Conservation (phyloP, 2,888 invertebrate genomes). For the Nymphalis c-album region DNA sequence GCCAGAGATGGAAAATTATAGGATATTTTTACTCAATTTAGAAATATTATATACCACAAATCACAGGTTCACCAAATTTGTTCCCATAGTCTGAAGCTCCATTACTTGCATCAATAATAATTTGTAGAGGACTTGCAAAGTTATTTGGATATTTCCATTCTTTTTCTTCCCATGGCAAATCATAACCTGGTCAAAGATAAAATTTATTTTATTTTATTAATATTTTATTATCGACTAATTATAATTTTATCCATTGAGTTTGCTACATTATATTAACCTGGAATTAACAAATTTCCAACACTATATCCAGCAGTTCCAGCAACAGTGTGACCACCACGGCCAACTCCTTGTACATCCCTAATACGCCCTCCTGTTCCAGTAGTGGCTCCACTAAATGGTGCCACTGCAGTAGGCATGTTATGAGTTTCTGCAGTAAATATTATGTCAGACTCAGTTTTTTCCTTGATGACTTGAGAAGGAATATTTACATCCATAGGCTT, state of each 20-base stretch:
- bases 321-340: conserved; percentile 95
- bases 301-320: conserved; percentile 98
- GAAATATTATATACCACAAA: conserved; percentile 67
- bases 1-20: no score
- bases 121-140: conserved; percentile 93
- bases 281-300: conserved; percentile 95
- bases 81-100: conserved; percentile 99
- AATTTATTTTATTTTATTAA: background rate
- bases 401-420: conserved; percentile 98
- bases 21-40: no score
- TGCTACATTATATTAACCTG: conserved; percentile 79
- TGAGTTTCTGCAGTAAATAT: conserved; percentile 99
- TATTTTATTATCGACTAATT: background rate
- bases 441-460: conserved; percentile 87
- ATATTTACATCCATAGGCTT: conserved; percentile 81
- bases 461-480: conserved; percentile 84
- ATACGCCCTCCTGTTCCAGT: conserved; percentile 98
- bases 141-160: conserved; percentile 90
- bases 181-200: conserved; percentile 83
- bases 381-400: conserved; percentile 98
- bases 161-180: conserved; percentile 92
- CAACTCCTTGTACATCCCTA: conserved; percentile 96
- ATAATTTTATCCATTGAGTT: background rate
- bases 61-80: conserved; percentile 98
- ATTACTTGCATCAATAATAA: conserved; percentile 97